A percentile compares a stretch with the other conserved stretches of the same genome.
phyloP scores from a whole-genome alignment of 2,888 invertebrate species.

The Cryptus viduatorius region DNA sequence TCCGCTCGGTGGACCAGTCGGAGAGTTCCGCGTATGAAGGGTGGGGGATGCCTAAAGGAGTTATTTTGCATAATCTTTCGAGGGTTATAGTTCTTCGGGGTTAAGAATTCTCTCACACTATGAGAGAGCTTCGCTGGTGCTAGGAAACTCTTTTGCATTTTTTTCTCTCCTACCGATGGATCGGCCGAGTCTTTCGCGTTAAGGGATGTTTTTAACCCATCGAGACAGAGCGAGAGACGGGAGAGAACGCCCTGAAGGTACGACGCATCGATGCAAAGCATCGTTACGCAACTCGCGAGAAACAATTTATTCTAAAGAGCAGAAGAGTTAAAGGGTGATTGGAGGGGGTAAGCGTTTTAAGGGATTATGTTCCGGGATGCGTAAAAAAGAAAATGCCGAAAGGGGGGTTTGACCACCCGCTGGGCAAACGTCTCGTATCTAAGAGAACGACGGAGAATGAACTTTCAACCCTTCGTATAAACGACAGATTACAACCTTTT shows the following conservation, averaged over 20 bases:
- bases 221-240: not conserved
- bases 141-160: constrained; percentile 2
- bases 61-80: constrained; percentile 79
- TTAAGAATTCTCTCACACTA: constrained; percentile 73
- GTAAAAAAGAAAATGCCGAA: constrained; percentile 81
- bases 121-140: not conserved
- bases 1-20: constrained; percentile 64
- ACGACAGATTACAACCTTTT: constrained; percentile 68
- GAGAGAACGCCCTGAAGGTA: not conserved
- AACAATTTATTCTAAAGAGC: constrained; percentile 63
- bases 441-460: constrained; percentile 7
- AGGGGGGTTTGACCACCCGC: constrained; percentile 85
- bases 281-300: not conserved
- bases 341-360: constrained; percentile 82
- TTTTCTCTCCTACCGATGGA: constrained; percentile 40
- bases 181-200: not conserved
- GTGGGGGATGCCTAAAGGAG: constrained; percentile 55
- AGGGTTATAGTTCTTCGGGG: constrained; percentile 73
- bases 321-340: constrained; percentile 44
- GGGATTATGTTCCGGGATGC: constrained; percentile 83
- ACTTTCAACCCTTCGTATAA: constrained; percentile 42
- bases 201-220: constrained; percentile 10
- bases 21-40: constrained; percentile 39
- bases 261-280: constrained; percentile 38
- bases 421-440: constrained; percentile 77